Conservation (phyloP, 2,797 vertebrate species). For the Spondyliosoma cantharus region DNA sequence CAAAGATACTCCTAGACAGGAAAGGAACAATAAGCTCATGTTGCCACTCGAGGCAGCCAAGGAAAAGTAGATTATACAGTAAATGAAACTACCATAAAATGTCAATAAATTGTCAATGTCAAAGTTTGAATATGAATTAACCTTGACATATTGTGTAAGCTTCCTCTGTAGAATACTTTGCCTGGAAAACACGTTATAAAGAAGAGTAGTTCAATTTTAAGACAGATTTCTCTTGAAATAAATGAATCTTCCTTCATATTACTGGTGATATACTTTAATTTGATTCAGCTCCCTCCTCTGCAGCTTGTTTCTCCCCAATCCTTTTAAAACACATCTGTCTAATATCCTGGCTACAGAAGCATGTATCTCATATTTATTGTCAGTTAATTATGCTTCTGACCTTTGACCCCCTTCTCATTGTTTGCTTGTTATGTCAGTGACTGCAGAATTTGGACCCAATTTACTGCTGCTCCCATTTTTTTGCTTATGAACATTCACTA, state of each 20-base stretch:
- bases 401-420: conserved; percentile 16
- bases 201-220: too few species aligned
- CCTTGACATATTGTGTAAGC: background rate
- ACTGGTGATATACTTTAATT: too few species aligned
- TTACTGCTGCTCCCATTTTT: conserved; percentile 21
- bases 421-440: conserved; percentile 25
- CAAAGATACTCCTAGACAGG: conserved; percentile 43
- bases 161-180: background rate
- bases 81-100: background rate
- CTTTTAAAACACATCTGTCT: background rate
- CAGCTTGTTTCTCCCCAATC: background rate
- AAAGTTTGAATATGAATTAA: background rate
- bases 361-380: conserved; percentile 9
- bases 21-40: conserved; percentile 39
- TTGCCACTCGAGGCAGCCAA: background rate
- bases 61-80: background rate
- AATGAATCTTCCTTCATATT: too few species aligned
- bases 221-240: too few species aligned
- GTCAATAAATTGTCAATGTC: background rate
- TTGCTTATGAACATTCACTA: conserved; percentile 2
- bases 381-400: conserved; percentile 33
- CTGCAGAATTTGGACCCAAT: background rate
- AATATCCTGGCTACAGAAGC: background rate
- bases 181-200: too few species aligned
- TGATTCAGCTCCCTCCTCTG: too few species aligned